Evolutionary conservation across 1,140 invertebrate genomes (phyloP).

Genomic region (Trypoxylus dichotomus): DNA sequence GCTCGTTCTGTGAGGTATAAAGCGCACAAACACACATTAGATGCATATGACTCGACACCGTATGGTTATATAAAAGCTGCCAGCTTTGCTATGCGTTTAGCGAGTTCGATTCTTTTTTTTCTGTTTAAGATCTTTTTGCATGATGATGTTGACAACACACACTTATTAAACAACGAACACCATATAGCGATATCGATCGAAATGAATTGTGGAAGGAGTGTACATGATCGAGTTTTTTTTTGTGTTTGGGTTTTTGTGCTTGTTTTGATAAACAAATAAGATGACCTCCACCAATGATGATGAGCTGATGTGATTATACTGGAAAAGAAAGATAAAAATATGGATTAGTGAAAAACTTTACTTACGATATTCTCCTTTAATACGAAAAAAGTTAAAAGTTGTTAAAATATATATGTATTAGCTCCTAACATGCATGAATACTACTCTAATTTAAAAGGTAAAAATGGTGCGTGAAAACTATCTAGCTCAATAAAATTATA

Average conservation of each 20-base stretch:
- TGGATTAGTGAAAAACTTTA: constrained; percentile 1
- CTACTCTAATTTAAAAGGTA: not conserved
- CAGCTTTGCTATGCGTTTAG: not conserved
- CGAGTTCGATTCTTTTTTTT: not conserved
- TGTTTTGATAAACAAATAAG: constrained; percentile 31
- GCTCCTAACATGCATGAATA: not conserved
- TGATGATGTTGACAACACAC: not conserved
- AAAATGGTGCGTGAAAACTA: constrained; percentile 1
- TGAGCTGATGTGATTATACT: constrained; percentile 42
- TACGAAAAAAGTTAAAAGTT: not conserved
- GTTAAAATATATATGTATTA: not conserved
- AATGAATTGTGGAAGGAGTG: constrained; percentile 37
- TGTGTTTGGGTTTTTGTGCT: not conserved
- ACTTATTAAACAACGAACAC: constrained; percentile 36
- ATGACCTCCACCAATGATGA: constrained; percentile 51
- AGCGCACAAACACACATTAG: no score
- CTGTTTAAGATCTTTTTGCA: not conserved
- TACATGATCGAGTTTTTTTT: constrained; percentile 42
- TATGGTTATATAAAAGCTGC: no score
- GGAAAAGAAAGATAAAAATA: constrained; percentile 47
- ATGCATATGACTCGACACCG: no score
- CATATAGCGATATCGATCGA: not conserved
- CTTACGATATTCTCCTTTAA: not conserved
- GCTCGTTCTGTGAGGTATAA: no score
- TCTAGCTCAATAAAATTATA: not conserved